Evolutionary conservation across 2,797 vertebrate genomes (phyloP), one percentile per base, ranked within the genome.

Genomic region (Dryobates pubescens): DNA sequence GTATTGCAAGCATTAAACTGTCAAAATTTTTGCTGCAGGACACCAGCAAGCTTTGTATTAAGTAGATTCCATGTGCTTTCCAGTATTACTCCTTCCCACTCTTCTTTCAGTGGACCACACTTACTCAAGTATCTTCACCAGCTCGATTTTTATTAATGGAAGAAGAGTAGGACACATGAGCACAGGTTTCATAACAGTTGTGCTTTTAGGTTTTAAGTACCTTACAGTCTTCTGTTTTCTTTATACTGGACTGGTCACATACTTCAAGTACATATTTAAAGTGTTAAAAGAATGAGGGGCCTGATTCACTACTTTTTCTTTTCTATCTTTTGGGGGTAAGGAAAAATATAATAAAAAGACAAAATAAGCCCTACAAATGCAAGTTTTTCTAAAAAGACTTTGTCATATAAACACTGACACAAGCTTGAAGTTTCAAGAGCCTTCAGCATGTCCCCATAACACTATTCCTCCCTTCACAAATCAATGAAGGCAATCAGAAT

Each of bases 11-110:
- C 89, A 95, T 41, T 41, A 83, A 91, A 84, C 96, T 90, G 78
- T 94, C 94, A 95, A 92, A 93, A 87, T 27, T 84, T 92, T 91
- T 95, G 77, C 96, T 93, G 95, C 72, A 93, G 94, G 96, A 96
- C 89, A 96, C 79, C 24, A 36, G 94, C 92, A 96, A 96, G 93
- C 86, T 95, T 94, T 93, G 92, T 92, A 96, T 95, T 81, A 82
- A 93, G 93, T 29, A 92, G 89, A 92, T 92, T 47, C 89, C 88
- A 82, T 20, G 18, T 65, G 78, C 92, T 93, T 93, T 95, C 90
- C 89, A 84, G 92, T 79, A 89, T 43, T 1, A 16, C 83, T 93
- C 93, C 89, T 67, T 54, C 57, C 84, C 70, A 72, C 64, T 85
- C 57, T 62, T 87, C 73, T 78, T 87, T 47, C 23, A 43, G 77